phyloP scores from a whole-genome alignment of 1,140 invertebrate genomes.

The Bombus waltoni region DNA sequence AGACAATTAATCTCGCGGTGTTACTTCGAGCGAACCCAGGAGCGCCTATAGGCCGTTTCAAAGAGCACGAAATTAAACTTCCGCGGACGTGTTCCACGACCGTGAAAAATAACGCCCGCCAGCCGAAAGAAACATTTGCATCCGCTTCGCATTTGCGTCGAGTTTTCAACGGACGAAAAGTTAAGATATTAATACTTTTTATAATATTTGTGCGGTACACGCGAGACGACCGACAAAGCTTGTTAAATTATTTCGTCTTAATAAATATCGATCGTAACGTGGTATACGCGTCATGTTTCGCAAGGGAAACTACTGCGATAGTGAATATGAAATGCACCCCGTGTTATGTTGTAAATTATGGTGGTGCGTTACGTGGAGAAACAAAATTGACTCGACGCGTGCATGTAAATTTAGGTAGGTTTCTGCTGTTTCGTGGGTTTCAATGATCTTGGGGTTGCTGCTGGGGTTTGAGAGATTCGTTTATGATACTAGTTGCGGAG shows the following conservation, averaged over 20 bases:
- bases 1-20: slow-evolving; percentile 36
- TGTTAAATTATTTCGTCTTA: slow-evolving; percentile 21
- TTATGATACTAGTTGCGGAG: background rate
- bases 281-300: background rate
- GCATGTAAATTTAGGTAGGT: background rate
- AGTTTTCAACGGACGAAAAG: background rate
- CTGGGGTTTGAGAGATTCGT: background rate
- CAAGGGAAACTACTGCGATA: background rate
- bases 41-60: slow-evolving; percentile 1
- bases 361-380: background rate
- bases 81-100: background rate
- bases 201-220: background rate
- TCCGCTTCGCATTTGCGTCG: too few relatives aligned
- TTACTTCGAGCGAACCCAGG: slow-evolving; percentile 9
- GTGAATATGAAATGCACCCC: slow-evolving; percentile 11
- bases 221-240: background rate
- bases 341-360: background rate
- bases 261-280: slow-evolving; percentile 13
- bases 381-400: background rate
- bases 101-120: slow-evolving; percentile 26
- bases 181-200: slow-evolving; percentile 14
- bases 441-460: background rate
- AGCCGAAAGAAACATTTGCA: background rate
- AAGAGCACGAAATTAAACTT: slow-evolving; percentile 23
- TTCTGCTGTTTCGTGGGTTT: background rate